Conservation (phyloP, 2,113 vertebrate species). For the Tragulus kanchil region DNA sequence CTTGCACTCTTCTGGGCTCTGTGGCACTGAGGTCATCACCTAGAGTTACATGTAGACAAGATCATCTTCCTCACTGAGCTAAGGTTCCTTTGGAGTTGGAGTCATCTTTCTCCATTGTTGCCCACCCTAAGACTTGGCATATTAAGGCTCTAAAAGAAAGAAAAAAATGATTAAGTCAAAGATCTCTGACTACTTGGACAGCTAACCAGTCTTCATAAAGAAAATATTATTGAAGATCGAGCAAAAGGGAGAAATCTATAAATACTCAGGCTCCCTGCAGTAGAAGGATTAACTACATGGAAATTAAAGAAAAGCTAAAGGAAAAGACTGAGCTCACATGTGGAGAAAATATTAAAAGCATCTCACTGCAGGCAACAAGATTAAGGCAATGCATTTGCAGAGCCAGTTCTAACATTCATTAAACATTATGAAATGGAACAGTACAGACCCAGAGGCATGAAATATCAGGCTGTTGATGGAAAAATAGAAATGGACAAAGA, state of each 20-base stretch:
- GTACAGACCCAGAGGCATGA: conserved; percentile 46
- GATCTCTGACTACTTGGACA: not conserved
- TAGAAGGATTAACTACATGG: conserved; percentile 63
- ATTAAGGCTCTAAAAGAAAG: not conserved
- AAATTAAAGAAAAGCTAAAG: conserved; percentile 72
- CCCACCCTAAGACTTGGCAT: not conserved
- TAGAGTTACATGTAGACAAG: not conserved
- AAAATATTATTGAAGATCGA: conserved; percentile 61
- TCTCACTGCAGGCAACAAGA: conserved; percentile 70
- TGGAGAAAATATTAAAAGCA: conserved; percentile 76
- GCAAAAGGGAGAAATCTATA: conserved; percentile 47
- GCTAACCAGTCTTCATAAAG: not conserved
- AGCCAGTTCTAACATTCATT: conserved; percentile 72
- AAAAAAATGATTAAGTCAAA: not conserved
- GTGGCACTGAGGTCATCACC: accelerated
- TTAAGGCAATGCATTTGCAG: conserved; percentile 66
- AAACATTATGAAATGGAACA: conserved; percentile 67
- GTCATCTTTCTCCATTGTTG: not conserved
- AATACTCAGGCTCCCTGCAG: conserved; percentile 54
- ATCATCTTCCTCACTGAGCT: not conserved
- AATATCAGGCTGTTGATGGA: not conserved
- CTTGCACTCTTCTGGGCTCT: too few relatives aligned
- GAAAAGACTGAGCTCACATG: conserved; percentile 63
- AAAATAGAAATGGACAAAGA: conserved; percentile 60
- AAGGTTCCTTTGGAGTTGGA: not conserved